Percentiles rank a stretch among this genome's conserved stretches.
These are phyloP conservation scores for Gallinago media DNA, from an alignment of 2,113 vertebrate genomes.

Conservation along the genomic window DNA sequence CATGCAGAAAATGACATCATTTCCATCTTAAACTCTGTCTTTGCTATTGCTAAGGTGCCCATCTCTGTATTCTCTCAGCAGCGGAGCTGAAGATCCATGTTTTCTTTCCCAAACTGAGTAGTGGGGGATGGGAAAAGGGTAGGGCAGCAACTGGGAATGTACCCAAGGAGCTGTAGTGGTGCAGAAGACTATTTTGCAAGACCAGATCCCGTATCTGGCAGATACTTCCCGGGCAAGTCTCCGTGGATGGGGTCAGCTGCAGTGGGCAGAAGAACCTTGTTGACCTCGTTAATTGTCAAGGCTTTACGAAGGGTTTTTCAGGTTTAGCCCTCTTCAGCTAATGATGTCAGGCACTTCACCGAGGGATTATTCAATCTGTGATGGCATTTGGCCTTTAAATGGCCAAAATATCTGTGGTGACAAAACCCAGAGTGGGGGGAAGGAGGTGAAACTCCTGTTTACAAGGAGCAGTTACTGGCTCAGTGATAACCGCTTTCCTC, in stretches of 20 bases:
- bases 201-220: background rate
- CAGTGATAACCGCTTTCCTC: background rate
- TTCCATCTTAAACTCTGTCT: background rate
- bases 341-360: background rate
- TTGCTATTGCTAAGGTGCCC: accelerated
- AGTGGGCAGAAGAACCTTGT: background rate
- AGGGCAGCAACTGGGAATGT: background rate
- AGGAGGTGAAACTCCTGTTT: background rate
- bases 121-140: background rate
- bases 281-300: background rate
- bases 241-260: background rate
- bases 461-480: background rate
- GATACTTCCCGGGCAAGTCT: accelerated
- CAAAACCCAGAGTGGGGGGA: background rate
- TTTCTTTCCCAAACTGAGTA: background rate
- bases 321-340: background rate
- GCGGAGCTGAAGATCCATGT: background rate
- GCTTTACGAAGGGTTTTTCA: background rate
- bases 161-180: background rate
- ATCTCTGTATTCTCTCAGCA: background rate
- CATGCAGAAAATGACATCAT: no score
- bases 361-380: background rate
- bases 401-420: background rate
- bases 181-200: accelerated
- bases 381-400: background rate